Percentiles rank a stretch among this genome's conserved stretches.
Conservation (phyloP, 1,140 invertebrate species). For the Camponotus pennsylvanicus region DNA sequence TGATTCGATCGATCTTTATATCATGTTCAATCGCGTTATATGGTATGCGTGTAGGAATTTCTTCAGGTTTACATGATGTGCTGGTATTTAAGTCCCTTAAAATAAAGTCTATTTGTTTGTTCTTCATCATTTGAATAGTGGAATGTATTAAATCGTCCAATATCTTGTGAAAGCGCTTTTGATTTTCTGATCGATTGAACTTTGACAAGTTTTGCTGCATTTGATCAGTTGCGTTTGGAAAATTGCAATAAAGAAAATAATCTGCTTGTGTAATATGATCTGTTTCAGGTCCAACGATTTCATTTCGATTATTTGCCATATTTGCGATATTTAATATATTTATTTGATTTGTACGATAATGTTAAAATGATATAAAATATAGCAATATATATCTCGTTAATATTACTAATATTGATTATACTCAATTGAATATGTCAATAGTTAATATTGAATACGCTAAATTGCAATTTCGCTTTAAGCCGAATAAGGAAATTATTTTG, state of each 20-base stretch:
- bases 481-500: constrained; percentile 23
- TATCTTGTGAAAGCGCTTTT: background rate
- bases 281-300: background rate
- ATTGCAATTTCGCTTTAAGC: constrained; percentile 21
- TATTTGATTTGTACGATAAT: background rate
- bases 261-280: background rate
- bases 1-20: background rate
- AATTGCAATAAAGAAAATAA: background rate
- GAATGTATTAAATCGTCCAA: background rate
- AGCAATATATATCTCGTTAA: background rate
- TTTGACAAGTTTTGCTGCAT: background rate
- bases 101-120: background rate
- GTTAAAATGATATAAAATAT: background rate
- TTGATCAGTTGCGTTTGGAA: background rate
- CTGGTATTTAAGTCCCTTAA: background rate
- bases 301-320: background rate
- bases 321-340: background rate
- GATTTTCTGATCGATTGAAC: background rate
- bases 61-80: background rate
- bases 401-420: constrained; percentile 13
- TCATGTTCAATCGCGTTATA: background rate
- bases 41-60: background rate
- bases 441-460: constrained; percentile 19
- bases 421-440: constrained; percentile 27
- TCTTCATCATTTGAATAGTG: background rate